phyloP scores from a whole-genome alignment of 2,888 invertebrate species.

The Stenichneumon culpator region DNA sequence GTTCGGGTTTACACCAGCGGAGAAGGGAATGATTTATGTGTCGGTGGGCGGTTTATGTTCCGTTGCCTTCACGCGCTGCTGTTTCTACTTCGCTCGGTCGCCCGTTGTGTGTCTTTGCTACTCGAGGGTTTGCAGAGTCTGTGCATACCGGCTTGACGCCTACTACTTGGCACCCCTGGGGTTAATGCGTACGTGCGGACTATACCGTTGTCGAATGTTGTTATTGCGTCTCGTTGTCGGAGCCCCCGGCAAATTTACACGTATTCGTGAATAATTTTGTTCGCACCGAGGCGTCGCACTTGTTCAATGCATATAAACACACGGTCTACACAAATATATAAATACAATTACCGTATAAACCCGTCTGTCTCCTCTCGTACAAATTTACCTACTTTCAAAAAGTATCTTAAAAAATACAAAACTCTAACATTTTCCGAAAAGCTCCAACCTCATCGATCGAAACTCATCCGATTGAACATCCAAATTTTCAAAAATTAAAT shows the following conservation, averaged over 20 bases:
- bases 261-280: constrained; percentile 36
- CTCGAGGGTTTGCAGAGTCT: constrained; percentile 20
- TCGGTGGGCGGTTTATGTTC: constrained; percentile 27
- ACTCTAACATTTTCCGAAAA: too few relatives aligned
- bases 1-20: constrained; percentile 6
- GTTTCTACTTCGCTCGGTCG: constrained; percentile 25
- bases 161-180: not conserved
- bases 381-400: too few relatives aligned
- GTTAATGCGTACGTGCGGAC: not conserved
- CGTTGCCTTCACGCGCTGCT: constrained; percentile 6
- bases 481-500: too few relatives aligned
- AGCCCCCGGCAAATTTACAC: not conserved
- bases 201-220: constrained; percentile 21
- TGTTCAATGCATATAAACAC: not conserved
- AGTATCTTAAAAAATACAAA: too few relatives aligned
- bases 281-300: constrained; percentile 10
- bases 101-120: constrained; percentile 33
- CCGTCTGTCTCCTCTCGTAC: too few relatives aligned
- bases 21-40: constrained; percentile 32
- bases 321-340: too few relatives aligned
- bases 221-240: constrained; percentile 11
- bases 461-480: too few relatives aligned
- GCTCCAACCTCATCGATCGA: too few relatives aligned
- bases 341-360: too few relatives aligned
- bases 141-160: not conserved